Evolutionary conservation across 2,888 invertebrate species (phyloP).

Genomic region (Drosophila siamana): DNA sequence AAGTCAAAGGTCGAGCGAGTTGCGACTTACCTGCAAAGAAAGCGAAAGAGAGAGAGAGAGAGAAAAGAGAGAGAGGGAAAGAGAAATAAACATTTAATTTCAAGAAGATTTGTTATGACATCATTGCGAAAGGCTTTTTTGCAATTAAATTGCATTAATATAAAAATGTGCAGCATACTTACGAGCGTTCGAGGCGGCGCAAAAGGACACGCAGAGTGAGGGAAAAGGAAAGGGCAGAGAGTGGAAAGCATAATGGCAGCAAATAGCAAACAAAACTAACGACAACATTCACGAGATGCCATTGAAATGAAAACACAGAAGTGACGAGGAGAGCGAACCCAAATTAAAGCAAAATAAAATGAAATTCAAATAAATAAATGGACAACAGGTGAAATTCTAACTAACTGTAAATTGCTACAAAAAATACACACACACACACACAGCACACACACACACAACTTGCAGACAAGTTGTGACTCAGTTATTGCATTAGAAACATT

Average conservation of each 20-base stretch:
- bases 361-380: slow-evolving; percentile 31
- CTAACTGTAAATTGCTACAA: slow-evolving; percentile 38
- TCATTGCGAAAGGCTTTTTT: not conserved
- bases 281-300: slow-evolving; percentile 23
- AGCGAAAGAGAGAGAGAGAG: not conserved
- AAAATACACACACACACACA: slow-evolving; percentile 1
- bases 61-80: not conserved
- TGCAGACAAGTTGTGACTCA: slow-evolving; percentile 9
- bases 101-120: slow-evolving; percentile 10
- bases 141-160: slow-evolving; percentile 28
- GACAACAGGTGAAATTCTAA: slow-evolving; percentile 38
- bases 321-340: not conserved
- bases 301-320: slow-evolving; percentile 13
- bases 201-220: not conserved
- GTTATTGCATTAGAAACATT: slow-evolving; percentile 31
- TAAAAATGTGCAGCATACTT: slow-evolving; percentile 7
- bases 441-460: slow-evolving; percentile 8
- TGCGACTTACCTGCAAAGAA: slow-evolving; percentile 43
- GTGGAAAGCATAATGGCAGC: not conserved
- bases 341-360: slow-evolving; percentile 13
- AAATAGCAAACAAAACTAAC: slow-evolving; percentile 11
- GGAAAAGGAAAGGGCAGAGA: not conserved
- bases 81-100: slow-evolving; percentile 20
- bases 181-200: not conserved
- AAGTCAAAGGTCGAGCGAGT: slow-evolving; percentile 5